Evolutionary conservation across 2,888 invertebrate species (phyloP).

Genomic region (Plebejus argus): DNA sequence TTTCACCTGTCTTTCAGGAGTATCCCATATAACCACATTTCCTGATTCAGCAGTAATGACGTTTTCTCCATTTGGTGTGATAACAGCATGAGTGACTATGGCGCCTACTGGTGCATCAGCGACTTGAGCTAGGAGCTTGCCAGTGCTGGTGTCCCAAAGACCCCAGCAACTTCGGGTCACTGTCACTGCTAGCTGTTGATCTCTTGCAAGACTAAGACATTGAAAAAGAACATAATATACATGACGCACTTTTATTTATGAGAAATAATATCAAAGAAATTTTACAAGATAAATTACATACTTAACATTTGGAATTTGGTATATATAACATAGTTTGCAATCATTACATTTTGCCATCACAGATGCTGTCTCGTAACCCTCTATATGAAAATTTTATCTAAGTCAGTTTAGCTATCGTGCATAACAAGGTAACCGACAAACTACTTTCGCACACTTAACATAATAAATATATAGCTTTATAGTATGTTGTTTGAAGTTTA

Average conservation of each 20-base stretch:
- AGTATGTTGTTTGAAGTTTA: too few species aligned
- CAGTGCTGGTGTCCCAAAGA: constrained; percentile 94
- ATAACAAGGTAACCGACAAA: too few species aligned
- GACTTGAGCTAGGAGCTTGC: constrained; percentile 90
- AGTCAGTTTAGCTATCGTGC: too few species aligned
- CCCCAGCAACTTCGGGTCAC: constrained; percentile 97
- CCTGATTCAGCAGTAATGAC: constrained; percentile 96
- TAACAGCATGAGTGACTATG: constrained; percentile 95
- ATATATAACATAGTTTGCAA: too few species aligned
- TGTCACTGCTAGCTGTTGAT: constrained; percentile 91
- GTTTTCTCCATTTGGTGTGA: constrained; percentile 91
- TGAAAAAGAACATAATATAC: neutral
- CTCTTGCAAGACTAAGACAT: constrained; percentile 84
- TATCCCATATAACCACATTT: constrained; percentile 93
- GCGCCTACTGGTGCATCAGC: constrained; percentile 96
- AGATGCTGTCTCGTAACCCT: too few species aligned
- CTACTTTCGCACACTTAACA: too few species aligned
- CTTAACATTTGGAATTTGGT: too few species aligned
- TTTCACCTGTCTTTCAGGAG: constrained; percentile 61
- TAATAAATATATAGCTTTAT: too few species aligned
- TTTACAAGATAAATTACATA: too few species aligned
- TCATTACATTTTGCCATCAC: neutral
- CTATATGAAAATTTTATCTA: too few species aligned
- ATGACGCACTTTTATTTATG: too few species aligned
- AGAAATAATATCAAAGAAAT: too few species aligned